These are phyloP conservation scores for Paragorgia papillata DNA, from an alignment of 92 coral and sea anemone species.

Conservation along the genomic window DNA sequence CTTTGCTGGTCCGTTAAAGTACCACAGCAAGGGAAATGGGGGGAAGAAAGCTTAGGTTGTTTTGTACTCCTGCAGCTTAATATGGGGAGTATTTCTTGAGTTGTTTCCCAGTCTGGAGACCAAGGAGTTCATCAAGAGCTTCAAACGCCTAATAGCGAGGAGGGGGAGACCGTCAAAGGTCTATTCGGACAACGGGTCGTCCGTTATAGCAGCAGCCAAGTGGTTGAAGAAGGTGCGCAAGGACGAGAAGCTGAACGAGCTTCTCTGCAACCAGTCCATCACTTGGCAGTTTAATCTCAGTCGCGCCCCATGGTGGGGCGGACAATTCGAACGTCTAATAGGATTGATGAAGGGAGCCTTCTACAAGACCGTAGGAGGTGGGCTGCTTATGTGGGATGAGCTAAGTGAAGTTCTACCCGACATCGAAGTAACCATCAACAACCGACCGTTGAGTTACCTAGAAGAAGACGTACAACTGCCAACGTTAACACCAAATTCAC, in stretches of 20 bases:
- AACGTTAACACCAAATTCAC: conserved; percentile 54
- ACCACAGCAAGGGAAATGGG: conserved; percentile 32
- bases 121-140: conserved; percentile 51
- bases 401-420: too few species aligned
- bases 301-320: too few species aligned
- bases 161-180: conserved; percentile 50
- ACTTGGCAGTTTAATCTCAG: conserved; percentile 52
- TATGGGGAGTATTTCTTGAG: conserved; percentile 46
- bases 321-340: conserved; percentile 58
- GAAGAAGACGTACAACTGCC: conserved; percentile 54
- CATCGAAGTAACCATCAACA: conserved; percentile 45
- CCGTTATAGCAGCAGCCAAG: conserved; percentile 53
- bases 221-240: conserved; percentile 50
- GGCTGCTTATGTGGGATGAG: too few species aligned
- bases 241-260: conserved; percentile 36
- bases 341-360: conserved; percentile 48
- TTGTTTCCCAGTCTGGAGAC: conserved; percentile 54
- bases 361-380: conserved; percentile 50
- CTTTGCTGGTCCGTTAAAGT: conserved; percentile 47
- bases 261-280: conserved; percentile 32
- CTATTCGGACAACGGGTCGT: conserved; percentile 56
- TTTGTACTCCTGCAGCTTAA: conserved; percentile 56
- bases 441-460: too few species aligned
- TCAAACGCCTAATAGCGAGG: conserved; percentile 55
- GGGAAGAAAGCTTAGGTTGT: conserved; percentile 50